Evolutionary conservation across 2,113 vertebrate genomes (phyloP), one percentile per base, ranked within the genome.

Genomic region (Sinocyclocheilus anophthalmus): DNA sequence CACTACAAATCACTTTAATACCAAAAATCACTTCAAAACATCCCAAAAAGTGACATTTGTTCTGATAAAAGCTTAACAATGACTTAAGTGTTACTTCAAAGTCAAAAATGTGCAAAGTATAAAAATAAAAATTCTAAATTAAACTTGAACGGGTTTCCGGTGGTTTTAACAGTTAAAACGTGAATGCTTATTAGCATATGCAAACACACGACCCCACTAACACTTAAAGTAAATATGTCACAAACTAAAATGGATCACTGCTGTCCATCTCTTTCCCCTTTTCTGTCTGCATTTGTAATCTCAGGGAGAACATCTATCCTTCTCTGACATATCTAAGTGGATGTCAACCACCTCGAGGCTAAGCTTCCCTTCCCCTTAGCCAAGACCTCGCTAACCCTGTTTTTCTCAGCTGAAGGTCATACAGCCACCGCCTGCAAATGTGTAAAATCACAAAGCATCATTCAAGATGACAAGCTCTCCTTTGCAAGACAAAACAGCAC

Each of bases 351-450:
- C 57, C 33, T 42, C 22, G 37, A 80, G 55, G 33, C 57, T 80
- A 33, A 80, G 33, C 20, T 42, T 42, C 10, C 55, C 77, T 42
- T 61, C 33, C 33, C 55, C 53, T 26, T 8, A 80, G 55, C 33
- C 20, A 61, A 80, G 53, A 42, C 53, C 76, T 59, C 8, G 0
- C 24, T 77, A 26, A 20, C 76, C 76, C 50, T 20, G 50, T 37
- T 78, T n/a, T 63, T 80, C 33, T 80, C 33, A 39, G 55, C 20
- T 14, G 76, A 59, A 80, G 55, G 33, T 63, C 77, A 61, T 6
- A 37, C 13, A 63, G 33, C 37, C 37, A n/a, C 37, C 42, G 77
- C 33, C 55, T 80, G 37, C 57, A 61, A 22, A 80, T 42, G 26
- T 57, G 22, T n/a, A 80, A 42, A 80, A 42, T 42, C 57, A 42